Conservation (phyloP, 2,888 invertebrate species). For the Lordiphosa andalusiaca region DNA sequence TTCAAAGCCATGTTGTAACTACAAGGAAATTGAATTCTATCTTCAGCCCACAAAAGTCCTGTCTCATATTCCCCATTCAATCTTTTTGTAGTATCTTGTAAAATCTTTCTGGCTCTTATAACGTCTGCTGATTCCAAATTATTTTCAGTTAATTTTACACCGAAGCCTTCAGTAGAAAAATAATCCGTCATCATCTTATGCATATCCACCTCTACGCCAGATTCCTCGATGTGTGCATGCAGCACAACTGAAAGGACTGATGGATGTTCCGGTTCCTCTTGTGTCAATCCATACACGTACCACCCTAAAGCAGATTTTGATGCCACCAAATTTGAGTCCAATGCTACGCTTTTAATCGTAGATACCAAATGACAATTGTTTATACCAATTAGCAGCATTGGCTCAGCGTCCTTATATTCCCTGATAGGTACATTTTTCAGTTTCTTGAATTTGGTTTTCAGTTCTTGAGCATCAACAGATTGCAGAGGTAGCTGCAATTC, state of each 20-base stretch:
- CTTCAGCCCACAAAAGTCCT: too few relatives aligned
- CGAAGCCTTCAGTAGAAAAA: too few relatives aligned
- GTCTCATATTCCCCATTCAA: too few relatives aligned
- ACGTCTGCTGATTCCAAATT: too few relatives aligned
- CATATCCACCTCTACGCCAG: not conserved
- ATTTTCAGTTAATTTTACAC: too few relatives aligned
- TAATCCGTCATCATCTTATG: too few relatives aligned
- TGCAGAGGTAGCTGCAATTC: slow-evolving; percentile 1
- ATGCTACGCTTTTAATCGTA: not conserved
- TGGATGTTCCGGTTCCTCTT: not conserved
- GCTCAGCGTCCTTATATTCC: slow-evolving; percentile 3
- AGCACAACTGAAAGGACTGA: not conserved
- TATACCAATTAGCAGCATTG: slow-evolving; percentile 6
- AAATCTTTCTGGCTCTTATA: too few relatives aligned
- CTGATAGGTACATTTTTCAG: not conserved
- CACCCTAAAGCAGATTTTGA: slow-evolving; percentile 4
- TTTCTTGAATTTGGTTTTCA: not conserved
- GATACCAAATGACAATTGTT: slow-evolving; percentile 5
- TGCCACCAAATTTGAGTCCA: not conserved
- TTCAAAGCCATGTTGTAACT: slow-evolving; percentile 12
- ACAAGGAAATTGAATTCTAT: too few relatives aligned
- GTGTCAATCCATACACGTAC: not conserved
- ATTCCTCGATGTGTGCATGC: not conserved
- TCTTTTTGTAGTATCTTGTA: too few relatives aligned
- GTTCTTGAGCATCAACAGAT: not conserved